Conservation (phyloP, 2,797 vertebrate genomes). For the Phoebastria nigripes region DNA sequence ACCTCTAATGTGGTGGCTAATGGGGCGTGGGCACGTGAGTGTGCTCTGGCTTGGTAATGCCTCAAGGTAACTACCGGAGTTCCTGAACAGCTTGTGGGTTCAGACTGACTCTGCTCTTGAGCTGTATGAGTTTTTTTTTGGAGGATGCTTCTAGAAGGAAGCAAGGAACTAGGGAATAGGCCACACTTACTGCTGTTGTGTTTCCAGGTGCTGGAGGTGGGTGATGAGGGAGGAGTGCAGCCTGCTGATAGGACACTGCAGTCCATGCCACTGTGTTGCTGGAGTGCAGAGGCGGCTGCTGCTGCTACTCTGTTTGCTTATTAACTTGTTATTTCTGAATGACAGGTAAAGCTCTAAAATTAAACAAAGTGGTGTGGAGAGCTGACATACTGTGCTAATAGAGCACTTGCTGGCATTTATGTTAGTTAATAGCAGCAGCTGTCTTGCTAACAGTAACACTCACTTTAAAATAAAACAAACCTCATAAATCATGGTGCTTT, state of each 20-base stretch:
- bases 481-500: neutral
- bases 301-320: conserved; percentile 15
- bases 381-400: neutral
- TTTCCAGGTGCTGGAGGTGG: neutral
- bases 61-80: neutral
- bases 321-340: neutral
- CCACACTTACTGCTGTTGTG: neutral
- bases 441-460: neutral
- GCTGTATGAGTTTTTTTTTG: neutral
- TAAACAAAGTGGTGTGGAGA: neutral
- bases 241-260: neutral
- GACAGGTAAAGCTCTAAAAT: neutral
- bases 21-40: fast-evolving
- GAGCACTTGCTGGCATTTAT: neutral
- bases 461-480: neutral
- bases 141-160: neutral
- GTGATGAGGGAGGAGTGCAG: neutral
- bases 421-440: neutral
- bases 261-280: neutral
- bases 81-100: neutral
- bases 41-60: neutral
- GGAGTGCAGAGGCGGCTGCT: neutral
- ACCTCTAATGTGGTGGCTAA: neutral
- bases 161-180: neutral
- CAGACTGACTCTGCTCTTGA: neutral